A percentile compares a stretch with the other conserved stretches of the same genome.
Conservation (phyloP, 2,113 vertebrate species). For the Actenoides lindsayi region DNA sequence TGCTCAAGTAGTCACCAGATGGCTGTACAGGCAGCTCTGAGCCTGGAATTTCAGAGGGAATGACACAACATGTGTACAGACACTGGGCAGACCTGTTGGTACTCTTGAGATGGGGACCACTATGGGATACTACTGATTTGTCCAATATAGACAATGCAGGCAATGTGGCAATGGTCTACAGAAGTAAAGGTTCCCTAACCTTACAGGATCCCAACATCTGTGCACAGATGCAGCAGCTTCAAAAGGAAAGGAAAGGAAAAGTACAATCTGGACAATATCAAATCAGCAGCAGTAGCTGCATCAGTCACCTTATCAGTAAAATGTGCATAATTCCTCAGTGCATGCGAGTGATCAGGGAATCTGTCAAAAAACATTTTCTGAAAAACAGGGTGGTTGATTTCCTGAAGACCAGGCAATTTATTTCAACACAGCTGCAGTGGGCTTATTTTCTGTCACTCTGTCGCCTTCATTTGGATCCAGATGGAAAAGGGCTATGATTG, state of each 20-base stretch:
- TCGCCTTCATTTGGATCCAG: background rate
- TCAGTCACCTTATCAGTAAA: background rate
- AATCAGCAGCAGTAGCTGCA: background rate
- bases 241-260: background rate
- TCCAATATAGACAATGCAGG: background rate
- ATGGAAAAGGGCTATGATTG: background rate
- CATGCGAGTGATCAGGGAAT: background rate
- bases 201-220: background rate
- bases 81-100: background rate
- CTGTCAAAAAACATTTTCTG: slow-evolving; percentile 17
- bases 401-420: background rate
- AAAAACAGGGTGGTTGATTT: background rate
- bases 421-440: slow-evolving; percentile 13
- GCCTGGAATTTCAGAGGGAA: background rate
- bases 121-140: background rate
- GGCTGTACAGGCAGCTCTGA: background rate
- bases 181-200: background rate
- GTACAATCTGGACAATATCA: background rate
- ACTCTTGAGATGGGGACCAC: background rate
- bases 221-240: background rate
- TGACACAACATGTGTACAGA: background rate
- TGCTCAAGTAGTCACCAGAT: background rate
- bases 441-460: background rate
- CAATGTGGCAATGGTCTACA: background rate
- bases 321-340: background rate